Evolutionary conservation across 1,140 invertebrate species (phyloP).

Genomic region (Hylyphantes graminicola): DNA sequence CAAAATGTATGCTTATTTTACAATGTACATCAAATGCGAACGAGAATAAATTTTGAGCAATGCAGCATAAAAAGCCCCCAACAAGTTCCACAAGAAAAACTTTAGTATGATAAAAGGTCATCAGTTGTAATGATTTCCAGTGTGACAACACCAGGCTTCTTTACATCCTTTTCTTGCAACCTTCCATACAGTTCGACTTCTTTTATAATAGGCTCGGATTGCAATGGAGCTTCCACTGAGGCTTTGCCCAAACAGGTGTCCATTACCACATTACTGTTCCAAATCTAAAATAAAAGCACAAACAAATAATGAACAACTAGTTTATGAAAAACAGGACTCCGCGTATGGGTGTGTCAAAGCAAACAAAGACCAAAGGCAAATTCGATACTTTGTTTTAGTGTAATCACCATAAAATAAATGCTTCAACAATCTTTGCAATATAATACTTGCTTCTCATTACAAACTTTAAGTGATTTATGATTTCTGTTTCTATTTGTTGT

Average conservation of each 20-base stretch:
- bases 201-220: slow-evolving; percentile 43
- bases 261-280: slow-evolving; percentile 69
- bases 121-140: slow-evolving; percentile 53
- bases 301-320: neutral
- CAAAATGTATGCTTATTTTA: too few species aligned
- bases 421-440: neutral
- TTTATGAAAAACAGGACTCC: neutral
- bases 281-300: slow-evolving; percentile 65
- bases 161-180: slow-evolving; percentile 33
- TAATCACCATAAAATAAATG: neutral
- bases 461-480: too few species aligned
- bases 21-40: too few species aligned
- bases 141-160: slow-evolving; percentile 51
- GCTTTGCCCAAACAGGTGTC: slow-evolving; percentile 69
- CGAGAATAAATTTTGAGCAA: neutral
- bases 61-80: slow-evolving; percentile 5
- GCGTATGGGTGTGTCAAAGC: neutral
- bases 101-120: slow-evolving; percentile 51
- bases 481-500: neutral
- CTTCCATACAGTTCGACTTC: slow-evolving; percentile 57
- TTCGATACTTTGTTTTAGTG: neutral
- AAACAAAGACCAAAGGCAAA: neutral
- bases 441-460: neutral
- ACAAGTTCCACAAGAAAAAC: neutral
- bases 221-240: slow-evolving; percentile 63